Percentiles rank a stretch among this genome's conserved stretches.
These are phyloP conservation scores for Neolamprologus ventralis DNA, from an alignment of 2,113 vertebrate genomes.

Conservation along the genomic window DNA sequence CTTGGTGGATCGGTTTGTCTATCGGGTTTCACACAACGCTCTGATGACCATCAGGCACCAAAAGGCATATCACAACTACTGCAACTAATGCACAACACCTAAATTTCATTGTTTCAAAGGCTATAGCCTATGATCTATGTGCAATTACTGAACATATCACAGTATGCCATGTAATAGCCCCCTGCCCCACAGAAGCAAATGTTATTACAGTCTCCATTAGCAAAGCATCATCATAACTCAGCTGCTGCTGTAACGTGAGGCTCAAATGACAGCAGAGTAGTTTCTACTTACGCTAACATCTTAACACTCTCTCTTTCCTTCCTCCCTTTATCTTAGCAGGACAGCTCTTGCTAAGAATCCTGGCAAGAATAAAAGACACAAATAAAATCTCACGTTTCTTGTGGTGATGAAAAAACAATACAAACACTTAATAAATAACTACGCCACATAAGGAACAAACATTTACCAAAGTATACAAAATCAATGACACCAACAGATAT, in stretches of 20 bases:
- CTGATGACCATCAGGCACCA: neutral
- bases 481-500: neutral
- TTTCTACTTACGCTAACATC: neutral
- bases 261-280: neutral
- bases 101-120: neutral
- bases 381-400: neutral
- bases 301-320: neutral
- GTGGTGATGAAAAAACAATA: neutral
- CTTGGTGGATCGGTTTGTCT: neutral
- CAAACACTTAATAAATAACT: neutral
- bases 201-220: constrained; percentile 26
- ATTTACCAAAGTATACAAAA: neutral
- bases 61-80: neutral
- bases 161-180: neutral
- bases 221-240: constrained; percentile 12
- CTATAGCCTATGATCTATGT: neutral
- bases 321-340: neutral
- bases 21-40: neutral
- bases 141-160: neutral
- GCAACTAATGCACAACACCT: neutral
- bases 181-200: neutral
- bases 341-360: neutral
- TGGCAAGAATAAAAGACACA: neutral
- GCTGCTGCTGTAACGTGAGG: neutral
- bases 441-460: neutral